These are phyloP conservation scores for Stegodyphus dumicola DNA, from an alignment of 1,140 invertebrate species.

Conservation along the genomic window DNA sequence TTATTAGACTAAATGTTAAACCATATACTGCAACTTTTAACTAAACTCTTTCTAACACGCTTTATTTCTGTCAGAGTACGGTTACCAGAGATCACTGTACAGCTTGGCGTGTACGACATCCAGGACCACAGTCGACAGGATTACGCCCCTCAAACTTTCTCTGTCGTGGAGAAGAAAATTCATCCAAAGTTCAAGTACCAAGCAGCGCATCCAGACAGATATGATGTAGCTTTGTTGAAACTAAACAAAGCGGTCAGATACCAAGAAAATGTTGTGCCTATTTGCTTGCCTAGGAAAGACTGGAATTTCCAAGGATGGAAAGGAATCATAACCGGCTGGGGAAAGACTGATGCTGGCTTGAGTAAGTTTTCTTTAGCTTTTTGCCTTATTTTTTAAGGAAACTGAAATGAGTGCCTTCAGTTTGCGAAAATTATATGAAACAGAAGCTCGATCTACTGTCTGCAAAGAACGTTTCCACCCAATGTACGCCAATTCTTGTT, in stretches of 20 bases:
- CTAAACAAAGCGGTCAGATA: constrained; percentile 76
- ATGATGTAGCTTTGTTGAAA: constrained; percentile 83
- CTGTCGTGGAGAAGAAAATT: constrained; percentile 78
- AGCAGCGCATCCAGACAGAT: constrained; percentile 81
- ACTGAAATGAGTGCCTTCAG: too few relatives aligned
- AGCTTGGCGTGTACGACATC: constrained; percentile 83
- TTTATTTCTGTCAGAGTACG: constrained; percentile 71
- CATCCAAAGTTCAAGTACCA: constrained; percentile 85
- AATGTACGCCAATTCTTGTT: too few relatives aligned
- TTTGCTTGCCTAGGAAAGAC: constrained; percentile 76
- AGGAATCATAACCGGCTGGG: constrained; percentile 82
- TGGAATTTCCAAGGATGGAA: constrained; percentile 66
- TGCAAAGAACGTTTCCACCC: too few relatives aligned
- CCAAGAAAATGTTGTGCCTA: constrained; percentile 80
- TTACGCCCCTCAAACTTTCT: constrained; percentile 77
- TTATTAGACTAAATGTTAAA: too few relatives aligned
- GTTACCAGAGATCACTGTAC: constrained; percentile 79
- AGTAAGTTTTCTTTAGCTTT: constrained; percentile 56
- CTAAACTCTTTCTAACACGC: too few relatives aligned
- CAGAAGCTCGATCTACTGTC: too few relatives aligned
- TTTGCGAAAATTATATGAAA: too few relatives aligned
- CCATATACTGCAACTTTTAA: too few relatives aligned
- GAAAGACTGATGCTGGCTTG: constrained; percentile 80
- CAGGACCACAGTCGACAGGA: constrained; percentile 76
- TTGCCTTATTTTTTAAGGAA: too few relatives aligned